Conservation (phyloP, 2,113 vertebrate genomes). For the Colinus virginianus region DNA sequence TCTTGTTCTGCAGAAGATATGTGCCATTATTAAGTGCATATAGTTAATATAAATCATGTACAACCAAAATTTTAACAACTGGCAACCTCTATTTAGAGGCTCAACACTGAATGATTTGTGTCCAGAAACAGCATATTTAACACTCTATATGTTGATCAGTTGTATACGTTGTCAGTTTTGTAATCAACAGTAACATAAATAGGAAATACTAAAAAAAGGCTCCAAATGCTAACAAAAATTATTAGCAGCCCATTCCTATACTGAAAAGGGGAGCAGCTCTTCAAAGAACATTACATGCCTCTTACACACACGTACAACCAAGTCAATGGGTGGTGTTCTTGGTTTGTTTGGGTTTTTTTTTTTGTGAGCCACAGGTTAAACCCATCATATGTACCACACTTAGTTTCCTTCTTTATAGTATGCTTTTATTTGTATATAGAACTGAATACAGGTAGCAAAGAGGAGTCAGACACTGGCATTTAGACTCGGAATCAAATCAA, state of each 20-base stretch:
- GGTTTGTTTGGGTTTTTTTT: neutral
- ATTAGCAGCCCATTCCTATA: neutral
- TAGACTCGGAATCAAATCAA: neutral
- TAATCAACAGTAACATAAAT: neutral
- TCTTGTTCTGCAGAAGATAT: neutral
- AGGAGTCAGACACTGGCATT: neutral
- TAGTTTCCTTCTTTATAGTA: too few relatives aligned
- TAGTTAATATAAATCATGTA: neutral
- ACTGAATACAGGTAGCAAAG: neutral
- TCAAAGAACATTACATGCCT: neutral
- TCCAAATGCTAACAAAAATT: neutral
- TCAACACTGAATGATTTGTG: neutral
- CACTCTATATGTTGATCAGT: neutral
- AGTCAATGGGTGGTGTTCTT: too few relatives aligned
- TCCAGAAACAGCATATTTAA: neutral
- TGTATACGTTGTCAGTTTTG: too few relatives aligned
- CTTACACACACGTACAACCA: neutral
- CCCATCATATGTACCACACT: neutral
- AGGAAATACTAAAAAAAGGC: neutral
- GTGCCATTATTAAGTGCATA: neutral
- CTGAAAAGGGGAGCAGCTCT: neutral
- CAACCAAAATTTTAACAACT: neutral
- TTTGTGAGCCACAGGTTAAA: neutral
- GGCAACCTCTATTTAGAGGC: neutral
- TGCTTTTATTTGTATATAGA: neutral